phyloP scores from a whole-genome alignment of 2,113 vertebrate genomes.

The Astur gentilis region DNA sequence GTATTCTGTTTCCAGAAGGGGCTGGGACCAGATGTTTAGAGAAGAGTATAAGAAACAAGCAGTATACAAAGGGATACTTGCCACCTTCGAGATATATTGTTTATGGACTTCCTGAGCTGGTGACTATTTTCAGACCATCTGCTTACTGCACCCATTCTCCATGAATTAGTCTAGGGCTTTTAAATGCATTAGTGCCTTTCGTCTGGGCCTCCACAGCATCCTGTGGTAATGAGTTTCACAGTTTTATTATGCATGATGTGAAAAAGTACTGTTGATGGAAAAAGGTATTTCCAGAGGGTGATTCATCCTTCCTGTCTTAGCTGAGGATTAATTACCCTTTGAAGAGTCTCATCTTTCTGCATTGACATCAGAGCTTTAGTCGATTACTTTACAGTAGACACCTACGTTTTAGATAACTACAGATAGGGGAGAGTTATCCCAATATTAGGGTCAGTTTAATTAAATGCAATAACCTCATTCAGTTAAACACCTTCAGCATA shows the following conservation, averaged over 20 bases:
- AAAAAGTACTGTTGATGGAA: constrained; percentile 56
- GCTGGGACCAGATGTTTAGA: neutral
- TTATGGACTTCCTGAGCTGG: constrained; percentile 27
- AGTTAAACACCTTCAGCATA: neutral
- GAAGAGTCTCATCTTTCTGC: constrained; percentile 31
- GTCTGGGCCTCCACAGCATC: constrained; percentile 37
- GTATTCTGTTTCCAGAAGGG: neutral
- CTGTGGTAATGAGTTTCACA: constrained; percentile 60
- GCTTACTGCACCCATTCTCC: constrained; percentile 6
- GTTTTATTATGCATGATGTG: constrained; percentile 62
- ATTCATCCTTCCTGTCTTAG: constrained; percentile 60
- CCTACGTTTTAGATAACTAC: neutral
- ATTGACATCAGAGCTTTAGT: constrained; percentile 16
- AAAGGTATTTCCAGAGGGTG: constrained; percentile 62
- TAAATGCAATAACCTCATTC: constrained; percentile 27
- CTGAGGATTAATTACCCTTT: constrained; percentile 57
- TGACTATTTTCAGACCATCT: constrained; percentile 58
- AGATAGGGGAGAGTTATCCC: neutral
- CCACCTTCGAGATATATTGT: constrained; percentile 7
- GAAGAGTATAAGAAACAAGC: neutral
- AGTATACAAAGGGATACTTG: neutral
- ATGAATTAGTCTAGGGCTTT: constrained; percentile 40
- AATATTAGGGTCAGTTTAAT: constrained; percentile 41
- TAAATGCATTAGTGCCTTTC: constrained; percentile 51
- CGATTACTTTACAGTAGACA: neutral